A percentile compares a stretch with the other conserved stretches of the same genome.
Conservation (phyloP, 2,113 vertebrate species). For the Ciconia stormi region DNA sequence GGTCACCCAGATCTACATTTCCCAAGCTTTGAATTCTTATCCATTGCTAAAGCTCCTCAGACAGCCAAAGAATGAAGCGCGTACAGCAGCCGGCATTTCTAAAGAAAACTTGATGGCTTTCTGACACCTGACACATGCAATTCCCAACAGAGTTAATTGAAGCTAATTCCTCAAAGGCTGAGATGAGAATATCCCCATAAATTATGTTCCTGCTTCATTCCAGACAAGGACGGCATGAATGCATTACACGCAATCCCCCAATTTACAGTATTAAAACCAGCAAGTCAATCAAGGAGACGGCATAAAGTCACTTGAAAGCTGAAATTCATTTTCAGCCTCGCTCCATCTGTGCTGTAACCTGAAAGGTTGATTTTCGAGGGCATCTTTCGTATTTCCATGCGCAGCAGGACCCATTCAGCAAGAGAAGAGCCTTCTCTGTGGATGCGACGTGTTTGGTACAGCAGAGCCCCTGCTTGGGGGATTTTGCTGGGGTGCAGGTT, state of each 20-base stretch:
- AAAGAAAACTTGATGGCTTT: conserved; percentile 46
- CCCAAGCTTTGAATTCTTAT: conserved; percentile 39
- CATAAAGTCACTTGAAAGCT: conserved; percentile 37
- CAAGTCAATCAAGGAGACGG: conserved; percentile 51
- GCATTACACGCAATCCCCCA: conserved; percentile 19
- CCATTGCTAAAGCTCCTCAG: conserved; percentile 17
- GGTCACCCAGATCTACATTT: conserved; percentile 32
- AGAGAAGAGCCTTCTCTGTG: background rate
- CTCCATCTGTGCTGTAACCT: background rate
- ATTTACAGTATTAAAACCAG: conserved; percentile 15
- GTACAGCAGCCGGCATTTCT: conserved; percentile 3
- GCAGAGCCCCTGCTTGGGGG: background rate
- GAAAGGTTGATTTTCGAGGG: conserved; percentile 1
- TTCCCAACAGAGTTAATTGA: conserved; percentile 62
- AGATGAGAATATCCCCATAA: conserved; percentile 61
- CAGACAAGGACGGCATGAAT: conserved; percentile 11
- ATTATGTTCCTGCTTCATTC: conserved; percentile 54
- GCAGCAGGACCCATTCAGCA: background rate
- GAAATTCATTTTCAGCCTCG: background rate
- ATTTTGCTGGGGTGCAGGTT: background rate
- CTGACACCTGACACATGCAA: conserved; percentile 33
- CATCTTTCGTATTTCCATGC: background rate
- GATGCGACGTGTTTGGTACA: background rate
- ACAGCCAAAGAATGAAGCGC: background rate
- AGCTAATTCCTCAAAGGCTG: conserved; percentile 65